phyloP scores from a whole-genome alignment of 2,888 invertebrate genomes.

The Eilema depressum region DNA sequence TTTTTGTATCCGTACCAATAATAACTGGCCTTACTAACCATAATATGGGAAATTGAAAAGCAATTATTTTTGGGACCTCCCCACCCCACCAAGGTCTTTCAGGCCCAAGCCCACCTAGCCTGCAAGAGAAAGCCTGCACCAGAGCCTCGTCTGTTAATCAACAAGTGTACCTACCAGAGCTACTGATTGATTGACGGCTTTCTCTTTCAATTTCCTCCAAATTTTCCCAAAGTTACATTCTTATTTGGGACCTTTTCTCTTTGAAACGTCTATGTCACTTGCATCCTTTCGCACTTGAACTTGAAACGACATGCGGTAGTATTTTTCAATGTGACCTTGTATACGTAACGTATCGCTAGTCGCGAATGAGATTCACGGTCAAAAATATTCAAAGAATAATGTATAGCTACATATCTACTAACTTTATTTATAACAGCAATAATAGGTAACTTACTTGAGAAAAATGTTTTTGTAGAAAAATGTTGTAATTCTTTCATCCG shows the following conservation, averaged over 20 bases:
- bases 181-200: neutral
- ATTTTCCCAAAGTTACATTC: neutral
- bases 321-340: slow-evolving; percentile 1
- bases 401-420: neutral
- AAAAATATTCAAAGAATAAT: neutral
- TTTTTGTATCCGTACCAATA: neutral
- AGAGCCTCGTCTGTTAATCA: too few species aligned
- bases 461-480: too few species aligned
- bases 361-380: neutral
- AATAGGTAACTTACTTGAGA: too few species aligned
- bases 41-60: neutral
- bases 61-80: neutral
- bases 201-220: neutral
- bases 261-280: neutral
- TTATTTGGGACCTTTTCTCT: neutral
- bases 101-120: neutral
- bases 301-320: neutral
- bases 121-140: neutral
- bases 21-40: neutral
- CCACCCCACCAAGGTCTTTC: neutral
- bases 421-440: neutral
- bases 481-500: too few species aligned
- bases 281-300: neutral
- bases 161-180: too few species aligned
- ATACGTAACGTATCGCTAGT: neutral